Evolutionary conservation across 1,140 invertebrate genomes (phyloP), one percentile per base, ranked within the genome.

Genomic region (Brachionus rubens): DNA sequence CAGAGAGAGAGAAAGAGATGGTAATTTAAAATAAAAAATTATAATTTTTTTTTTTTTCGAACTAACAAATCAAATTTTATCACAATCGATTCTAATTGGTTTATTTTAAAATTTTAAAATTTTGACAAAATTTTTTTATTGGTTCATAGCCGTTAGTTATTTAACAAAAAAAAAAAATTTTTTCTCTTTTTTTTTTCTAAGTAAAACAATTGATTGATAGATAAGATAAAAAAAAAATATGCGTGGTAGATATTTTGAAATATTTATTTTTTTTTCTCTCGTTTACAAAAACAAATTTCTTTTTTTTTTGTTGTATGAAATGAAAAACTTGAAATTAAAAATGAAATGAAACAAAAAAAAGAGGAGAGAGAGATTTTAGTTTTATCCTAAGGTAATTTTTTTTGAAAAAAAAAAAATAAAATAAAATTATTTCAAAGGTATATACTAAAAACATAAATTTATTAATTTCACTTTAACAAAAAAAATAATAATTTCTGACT

Each of bases 111-210:
- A 36, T 5, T 36, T 59, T 36, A 59, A 59, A 59, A 59, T 59
- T 36, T 59, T 59, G 3, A 5, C 9, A 5, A 36, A 36, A 36
- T 36, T 59, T 59, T n/a, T n/a, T 59, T 59, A 59, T 59, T 59
- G 54, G 54, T 59, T 59, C 36, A 59, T 59, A 59, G 54, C 30
- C 54, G 54, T 59, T 59, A 59, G 54, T 28, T 33, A 59, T 33
- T 33, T 33, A 16, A 36, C 26, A 36, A 36, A 36, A 36, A 9
- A 36, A 36, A 36, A 36, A 36, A 5, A 36, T n/a, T n/a, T n/a
- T n/a, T n/a, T n/a, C n/a, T n/a, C n/a, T n/a, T n/a, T n/a, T n/a
- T n/a, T n/a, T n/a, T n/a, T n/a, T n/a, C n/a, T n/a, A n/a, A n/a
- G n/a, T n/a, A n/a, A n/a, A n/a, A n/a, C n/a, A 59, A 36, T 36